Conservation (phyloP, 30 jellyfish, hydroid and myxozoan genomes). For the Pseudorhiza aurosa region DNA sequence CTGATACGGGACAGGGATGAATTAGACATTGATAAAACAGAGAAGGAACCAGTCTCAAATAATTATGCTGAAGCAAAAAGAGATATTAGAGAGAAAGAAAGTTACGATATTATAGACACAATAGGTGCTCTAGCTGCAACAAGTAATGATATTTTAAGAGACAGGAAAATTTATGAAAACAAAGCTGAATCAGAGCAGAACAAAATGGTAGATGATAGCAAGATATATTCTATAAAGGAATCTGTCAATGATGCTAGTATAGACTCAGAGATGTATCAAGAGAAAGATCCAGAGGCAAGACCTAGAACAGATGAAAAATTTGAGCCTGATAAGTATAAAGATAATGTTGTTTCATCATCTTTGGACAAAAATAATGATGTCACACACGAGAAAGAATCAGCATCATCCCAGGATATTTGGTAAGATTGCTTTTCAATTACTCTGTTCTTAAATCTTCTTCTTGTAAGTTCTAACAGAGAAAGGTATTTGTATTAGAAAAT, state of each 20-base stretch:
- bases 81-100: not conserved
- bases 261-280: too few relatives aligned
- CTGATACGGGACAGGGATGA: slow-evolving; percentile 49
- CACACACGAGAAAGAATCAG: not conserved
- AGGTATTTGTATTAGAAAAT: too few relatives aligned
- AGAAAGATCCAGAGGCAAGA: not conserved
- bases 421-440: not conserved
- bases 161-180: too few relatives aligned
- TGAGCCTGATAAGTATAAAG: not conserved
- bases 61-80: not conserved
- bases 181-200: too few relatives aligned
- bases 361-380: slow-evolving; percentile 18
- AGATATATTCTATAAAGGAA: too few relatives aligned
- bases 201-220: not conserved
- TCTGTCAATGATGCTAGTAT: not conserved
- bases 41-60: not conserved
- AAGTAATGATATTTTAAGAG: not conserved
- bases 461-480: too few relatives aligned
- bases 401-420: not conserved
- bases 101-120: too few relatives aligned
- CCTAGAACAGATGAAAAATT: not conserved
- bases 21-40: not conserved
- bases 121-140: not conserved
- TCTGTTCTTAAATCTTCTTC: too few relatives aligned
- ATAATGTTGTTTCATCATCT: slow-evolving; percentile 42